phyloP scores from a whole-genome alignment of 2,113 vertebrate genomes.

The Falcunculus frontatus region DNA sequence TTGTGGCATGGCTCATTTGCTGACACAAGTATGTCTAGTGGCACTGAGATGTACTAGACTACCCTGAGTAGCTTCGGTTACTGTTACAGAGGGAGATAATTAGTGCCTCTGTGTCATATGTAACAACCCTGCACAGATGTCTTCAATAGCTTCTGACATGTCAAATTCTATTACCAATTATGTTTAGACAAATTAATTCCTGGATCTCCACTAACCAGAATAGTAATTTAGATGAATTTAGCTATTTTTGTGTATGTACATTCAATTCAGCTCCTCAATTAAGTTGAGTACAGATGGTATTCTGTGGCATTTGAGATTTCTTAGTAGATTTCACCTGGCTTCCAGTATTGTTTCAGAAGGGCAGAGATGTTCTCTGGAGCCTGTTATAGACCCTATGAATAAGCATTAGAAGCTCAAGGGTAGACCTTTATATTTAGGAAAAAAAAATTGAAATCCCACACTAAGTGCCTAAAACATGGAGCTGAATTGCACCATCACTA shows the following conservation, averaged over 20 bases:
- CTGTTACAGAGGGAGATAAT: not conserved
- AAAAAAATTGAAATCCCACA: not conserved
- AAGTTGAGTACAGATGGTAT: not conserved
- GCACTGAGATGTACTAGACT: not conserved
- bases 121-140: not conserved
- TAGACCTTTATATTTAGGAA: not conserved
- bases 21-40: not conserved
- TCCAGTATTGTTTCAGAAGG: not conserved
- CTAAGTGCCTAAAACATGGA: not conserved
- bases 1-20: not conserved
- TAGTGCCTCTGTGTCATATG: not conserved
- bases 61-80: not conserved
- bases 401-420: not conserved
- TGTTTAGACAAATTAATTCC: not conserved
- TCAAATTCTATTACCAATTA: not conserved
- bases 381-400: not conserved
- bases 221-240: not conserved
- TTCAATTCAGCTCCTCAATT: not conserved
- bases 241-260: not conserved
- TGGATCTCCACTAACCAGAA: not conserved
- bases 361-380: not conserved
- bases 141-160: not conserved
- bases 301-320: not conserved
- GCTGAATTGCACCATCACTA: accelerated
- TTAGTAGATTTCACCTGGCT: not conserved